Base-by-base conservation (phyloP, 1,140 invertebrate species). In the Oryctes rhinoceros region DNA sequence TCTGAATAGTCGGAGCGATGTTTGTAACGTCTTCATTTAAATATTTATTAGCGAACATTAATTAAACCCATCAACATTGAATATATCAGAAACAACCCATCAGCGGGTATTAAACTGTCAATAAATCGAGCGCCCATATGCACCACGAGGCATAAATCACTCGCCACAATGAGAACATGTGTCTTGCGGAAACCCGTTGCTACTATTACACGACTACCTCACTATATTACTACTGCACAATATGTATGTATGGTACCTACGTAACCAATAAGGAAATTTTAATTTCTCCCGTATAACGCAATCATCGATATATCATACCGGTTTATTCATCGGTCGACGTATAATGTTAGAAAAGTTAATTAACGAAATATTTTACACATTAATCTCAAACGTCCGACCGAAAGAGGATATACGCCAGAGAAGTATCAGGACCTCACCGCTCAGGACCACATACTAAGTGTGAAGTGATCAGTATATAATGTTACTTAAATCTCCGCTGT, bases 331-430 rank as follows among this genome's bases (percentile, higher is more conserved):
- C 65, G 20, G 24, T 37, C 24, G 65, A 71, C 65, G 65, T 71
- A 71, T 20, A 71, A 71, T 35, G 65, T 71, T 71, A 71, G 65
- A 71, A 71, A 71, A 71, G 65, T 71, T 71, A 71, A 71, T 71
- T 71, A 71, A 71, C 65, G 65, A 71, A 71, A 71, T 24, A 71
- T 71, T 71, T 71, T 71, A 71, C 65, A 71, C 65, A 71, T 71
- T 71, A 71, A 71, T 71, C 24, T 71, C 65, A 24, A 35, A 71
- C 65, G 65, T 71, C 65, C 35, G 65, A 37, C 35, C 15, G 65
- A 10, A 24, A 37, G 18, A 71, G 35, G 13, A 35, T 35, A 37
- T 13, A 71, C 30, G 11, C 1, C 1, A 71, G 13, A 37, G 10
- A 71, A 71, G 18, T 35, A 37, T 37, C 65, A 71, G 65, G 65